Base-by-base conservation (phyloP, 2,113 vertebrate genomes). In the Eudyptes chrysolophus region DNA sequence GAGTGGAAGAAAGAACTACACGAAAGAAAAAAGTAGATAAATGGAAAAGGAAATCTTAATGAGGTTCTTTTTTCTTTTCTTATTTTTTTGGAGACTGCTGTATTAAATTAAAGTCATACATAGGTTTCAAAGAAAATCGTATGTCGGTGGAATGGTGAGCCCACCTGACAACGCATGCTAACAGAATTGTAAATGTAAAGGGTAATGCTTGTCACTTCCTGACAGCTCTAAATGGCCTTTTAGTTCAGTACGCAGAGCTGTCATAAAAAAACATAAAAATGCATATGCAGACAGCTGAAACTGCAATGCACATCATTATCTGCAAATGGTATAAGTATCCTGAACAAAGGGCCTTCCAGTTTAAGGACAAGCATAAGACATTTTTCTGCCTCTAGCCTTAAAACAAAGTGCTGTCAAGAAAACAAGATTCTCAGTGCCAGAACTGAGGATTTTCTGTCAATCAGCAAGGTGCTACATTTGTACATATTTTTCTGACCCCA, bases 171-270 rank as follows among this genome's bases (percentile, higher is more conserved):
- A 98, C 95, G 98, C 98, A 98, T 98, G 98, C 98, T 99, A 99
- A 99, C 99, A 99, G 98, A 98, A 98, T 98, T 99, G 99, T 99
- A 99, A 99, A 99, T 99, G 99, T 98, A 98, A 98, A 98, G 98
- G 99, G 99, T 99, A 99, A 99, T 99, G 99, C 99, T 99, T 99
- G 99, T 99, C 99, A 99, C 98, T 98, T 97, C 98, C 98, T 99
- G 99, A 99, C 99, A 99, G 99, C 99, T 99, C 99, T 99, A 99
- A 99, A 99, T 99, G 99, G 98, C 99, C 99, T 99, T 99, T 99
- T 99, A 99, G 99, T 99, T 99, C 98, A 98, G 98, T 98, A 98
- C 96, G 98, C 98, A 98, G 97, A 98, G 98, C 99, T 99, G 99
- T 99, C 99, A 99, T 98, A 97, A 98, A 98, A 98, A 98, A 98